These are phyloP conservation scores for Dendrocopos noguchii DNA, from an alignment of 2,113 vertebrate species.

Conservation along the genomic window DNA sequence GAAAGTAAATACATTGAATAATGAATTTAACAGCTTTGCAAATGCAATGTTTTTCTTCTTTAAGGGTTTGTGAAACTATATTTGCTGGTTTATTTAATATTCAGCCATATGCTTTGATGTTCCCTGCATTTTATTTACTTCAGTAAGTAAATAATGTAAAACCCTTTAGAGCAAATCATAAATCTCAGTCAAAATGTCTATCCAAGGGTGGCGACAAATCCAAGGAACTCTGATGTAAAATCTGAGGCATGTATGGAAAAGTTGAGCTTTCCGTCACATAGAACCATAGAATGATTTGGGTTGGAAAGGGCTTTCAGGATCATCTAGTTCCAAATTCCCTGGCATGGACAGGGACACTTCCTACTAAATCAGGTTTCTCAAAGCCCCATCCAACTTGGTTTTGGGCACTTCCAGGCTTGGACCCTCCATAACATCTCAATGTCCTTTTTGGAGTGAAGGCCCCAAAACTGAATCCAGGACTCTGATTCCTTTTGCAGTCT, in stretches of 20 bases:
- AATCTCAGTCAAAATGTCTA: not conserved
- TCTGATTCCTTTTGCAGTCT: too few relatives aligned
- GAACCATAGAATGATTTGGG: too few relatives aligned
- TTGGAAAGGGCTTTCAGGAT: too few relatives aligned
- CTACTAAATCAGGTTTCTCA: too few relatives aligned
- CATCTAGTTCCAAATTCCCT: too few relatives aligned
- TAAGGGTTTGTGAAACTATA: not conserved
- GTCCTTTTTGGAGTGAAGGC: too few relatives aligned
- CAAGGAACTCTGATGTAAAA: not conserved
- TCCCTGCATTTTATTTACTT: not conserved
- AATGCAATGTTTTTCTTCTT: not conserved
- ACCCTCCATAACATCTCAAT: too few relatives aligned
- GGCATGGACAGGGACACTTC: too few relatives aligned
- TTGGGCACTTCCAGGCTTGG: too few relatives aligned
- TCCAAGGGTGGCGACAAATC: not conserved
- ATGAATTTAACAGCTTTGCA: not conserved
- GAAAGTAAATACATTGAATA: not conserved
- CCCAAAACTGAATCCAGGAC: too few relatives aligned
- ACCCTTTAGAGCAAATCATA: not conserved
- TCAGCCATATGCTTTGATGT: not conserved
- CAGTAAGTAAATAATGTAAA: slow-evolving; percentile 12
- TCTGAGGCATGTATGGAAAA: not conserved
- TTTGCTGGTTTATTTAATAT: slow-evolving; percentile 17
- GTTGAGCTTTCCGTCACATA: not conserved
- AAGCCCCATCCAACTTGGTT: too few relatives aligned